Conservation (phyloP, 1,140 invertebrate genomes). For the Paraescarpia echinospica region DNA sequence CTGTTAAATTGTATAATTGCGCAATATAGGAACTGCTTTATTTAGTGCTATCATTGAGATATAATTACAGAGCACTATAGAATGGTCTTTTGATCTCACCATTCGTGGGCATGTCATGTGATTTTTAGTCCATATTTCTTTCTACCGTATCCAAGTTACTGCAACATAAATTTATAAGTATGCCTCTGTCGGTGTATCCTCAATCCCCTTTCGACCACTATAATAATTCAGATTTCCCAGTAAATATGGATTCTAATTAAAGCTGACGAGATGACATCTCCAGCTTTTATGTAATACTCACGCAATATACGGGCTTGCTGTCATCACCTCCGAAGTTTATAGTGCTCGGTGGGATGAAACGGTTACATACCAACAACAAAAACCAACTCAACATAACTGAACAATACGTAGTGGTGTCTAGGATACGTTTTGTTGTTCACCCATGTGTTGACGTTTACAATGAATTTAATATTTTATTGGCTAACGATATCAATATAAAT, state of each 20-base stretch:
- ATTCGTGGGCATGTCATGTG: not conserved
- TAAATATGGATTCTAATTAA: conserved; percentile 2
- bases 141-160: not conserved
- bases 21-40: not conserved
- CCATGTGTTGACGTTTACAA: too few relatives aligned
- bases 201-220: not conserved
- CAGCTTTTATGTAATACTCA: not conserved
- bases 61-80: not conserved
- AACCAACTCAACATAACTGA: not conserved
- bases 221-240: not conserved
- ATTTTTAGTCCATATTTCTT: conserved; percentile 6
- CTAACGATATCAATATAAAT: too few relatives aligned
- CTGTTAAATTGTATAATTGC: conserved; percentile 6
- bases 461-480: too few relatives aligned
- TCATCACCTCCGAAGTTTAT: not conserved
- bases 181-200: not conserved
- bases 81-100: not conserved
- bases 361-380: not conserved
- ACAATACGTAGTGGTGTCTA: not conserved
- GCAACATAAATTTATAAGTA: not conserved
- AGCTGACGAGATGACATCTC: not conserved
- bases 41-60: not conserved
- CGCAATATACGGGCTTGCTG: not conserved
- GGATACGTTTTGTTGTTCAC: not conserved
- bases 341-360: not conserved